Base-by-base conservation (phyloP, 2,113 vertebrate species). In the Macheiramphus alcinus region DNA sequence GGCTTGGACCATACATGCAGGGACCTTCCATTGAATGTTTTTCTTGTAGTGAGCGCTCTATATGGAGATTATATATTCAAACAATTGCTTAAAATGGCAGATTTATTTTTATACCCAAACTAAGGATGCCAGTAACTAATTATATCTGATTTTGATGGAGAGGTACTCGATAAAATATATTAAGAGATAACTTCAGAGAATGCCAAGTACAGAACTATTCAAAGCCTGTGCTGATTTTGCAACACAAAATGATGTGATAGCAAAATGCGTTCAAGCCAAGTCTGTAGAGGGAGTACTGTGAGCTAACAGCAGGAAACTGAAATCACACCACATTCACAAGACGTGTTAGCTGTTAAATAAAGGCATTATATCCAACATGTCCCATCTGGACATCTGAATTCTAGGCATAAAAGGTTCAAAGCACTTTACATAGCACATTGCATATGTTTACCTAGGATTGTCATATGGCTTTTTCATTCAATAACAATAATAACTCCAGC, bases 181-280 rank as follows among this genome's bases (percentile, higher is more conserved):
- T 88, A 95, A 91, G 80, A 93, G 86, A 88, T 29, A 87, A 85
- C 78, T 96, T 94, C 81, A 82, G 78, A 91, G 83, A 88, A 83
- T 96, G 94, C 91, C 93, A 97, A 96, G 31, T 40, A n/a, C 48
- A 85, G 80, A 92, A 67, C 80, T 95, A 94, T 89, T 95, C 92
- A 94, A 86, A 95, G 86, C 52, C 76, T 21, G 56, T 94, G 95
- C 94, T 95, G 95, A 96, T 86, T 73, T 71, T 96, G 97, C 95
- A 96, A 47, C 73, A 93, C 71, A 82, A 81, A 97, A 80, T 0
- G 66, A 95, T 73, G 78, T 58, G 92, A 94, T 80, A 90, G 94
- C 90, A 92, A 81, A 93, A 85, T 61, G 73, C 0, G 8, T 22
- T 45, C 68, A 67, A 79, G 90, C 83, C 94, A 95, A 88, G 86